phyloP scores from a whole-genome alignment of 2,113 vertebrate genomes.

The Tamias sibiricus region DNA sequence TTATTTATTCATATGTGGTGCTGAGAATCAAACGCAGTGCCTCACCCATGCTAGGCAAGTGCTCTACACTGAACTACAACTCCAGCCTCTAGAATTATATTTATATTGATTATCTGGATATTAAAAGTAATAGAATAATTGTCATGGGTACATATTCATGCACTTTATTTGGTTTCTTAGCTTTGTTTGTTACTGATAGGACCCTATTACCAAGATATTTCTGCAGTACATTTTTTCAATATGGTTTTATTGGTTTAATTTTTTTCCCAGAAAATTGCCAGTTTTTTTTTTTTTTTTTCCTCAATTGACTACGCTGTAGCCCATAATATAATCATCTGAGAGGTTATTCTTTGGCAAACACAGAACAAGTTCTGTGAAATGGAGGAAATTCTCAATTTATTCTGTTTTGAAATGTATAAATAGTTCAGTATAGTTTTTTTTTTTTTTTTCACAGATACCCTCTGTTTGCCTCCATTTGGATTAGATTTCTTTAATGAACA shows the following conservation, averaged over 20 bases:
- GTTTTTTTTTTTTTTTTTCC: background rate
- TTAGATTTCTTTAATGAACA: background rate
- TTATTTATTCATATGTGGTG: too few relatives aligned
- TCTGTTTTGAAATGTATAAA: background rate
- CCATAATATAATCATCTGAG: background rate
- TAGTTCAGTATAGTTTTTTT: conserved; percentile 22
- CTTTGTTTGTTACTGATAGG: background rate
- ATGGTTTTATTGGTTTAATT: background rate
- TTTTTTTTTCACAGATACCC: conserved; percentile 17
- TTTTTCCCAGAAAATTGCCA: background rate
- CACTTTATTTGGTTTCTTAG: background rate
- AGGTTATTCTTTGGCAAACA: background rate
- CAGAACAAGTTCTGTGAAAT: background rate
- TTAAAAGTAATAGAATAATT: conserved; percentile 34
- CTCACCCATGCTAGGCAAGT: too few relatives aligned
- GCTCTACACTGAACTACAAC: too few relatives aligned
- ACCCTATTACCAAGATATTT: background rate
- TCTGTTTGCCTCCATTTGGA: background rate
- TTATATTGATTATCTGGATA: background rate
- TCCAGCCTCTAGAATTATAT: too few relatives aligned
- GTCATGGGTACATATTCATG: background rate
- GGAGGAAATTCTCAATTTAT: background rate
- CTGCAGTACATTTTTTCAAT: background rate
- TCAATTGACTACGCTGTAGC: background rate
- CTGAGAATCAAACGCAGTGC: too few relatives aligned